Percentiles rank a stretch among this genome's conserved stretches.
Conservation (phyloP, 2,113 vertebrate species). For the Corythaeola cristata region DNA sequence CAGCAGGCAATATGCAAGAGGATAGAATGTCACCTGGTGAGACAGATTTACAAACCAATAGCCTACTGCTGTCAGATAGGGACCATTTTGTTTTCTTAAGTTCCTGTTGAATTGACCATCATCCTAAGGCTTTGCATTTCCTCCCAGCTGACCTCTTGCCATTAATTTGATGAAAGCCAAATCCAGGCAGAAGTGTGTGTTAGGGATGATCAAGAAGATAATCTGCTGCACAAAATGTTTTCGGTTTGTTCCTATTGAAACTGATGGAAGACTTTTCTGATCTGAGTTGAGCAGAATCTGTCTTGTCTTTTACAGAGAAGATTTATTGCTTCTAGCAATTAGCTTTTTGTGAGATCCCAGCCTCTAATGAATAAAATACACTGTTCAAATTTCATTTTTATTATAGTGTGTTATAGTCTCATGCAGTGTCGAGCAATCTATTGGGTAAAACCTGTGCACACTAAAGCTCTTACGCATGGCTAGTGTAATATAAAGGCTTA, state of each 20-base stretch:
- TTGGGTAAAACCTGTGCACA: accelerated
- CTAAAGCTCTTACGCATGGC: not conserved
- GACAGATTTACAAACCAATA: not conserved
- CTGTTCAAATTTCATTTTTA: not conserved
- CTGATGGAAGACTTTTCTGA: not conserved
- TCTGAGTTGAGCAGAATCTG: not conserved
- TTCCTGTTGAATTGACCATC: not conserved
- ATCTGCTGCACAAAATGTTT: not conserved
- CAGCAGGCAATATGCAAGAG: not conserved
- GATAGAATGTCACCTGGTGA: not conserved
- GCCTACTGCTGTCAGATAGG: not conserved
- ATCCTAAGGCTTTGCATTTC: not conserved
- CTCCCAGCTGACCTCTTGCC: not conserved
- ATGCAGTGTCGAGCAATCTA: not conserved
- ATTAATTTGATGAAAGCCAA: not conserved
- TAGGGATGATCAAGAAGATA: not conserved
- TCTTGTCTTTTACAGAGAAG: not conserved
- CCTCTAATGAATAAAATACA: not conserved
- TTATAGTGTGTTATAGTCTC: not conserved
- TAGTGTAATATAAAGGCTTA: not conserved
- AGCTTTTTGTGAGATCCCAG: not conserved
- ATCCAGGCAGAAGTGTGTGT: not conserved
- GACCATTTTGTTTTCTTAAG: not conserved
- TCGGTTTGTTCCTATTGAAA: not conserved
- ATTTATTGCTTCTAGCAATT: not conserved